Evolutionary conservation across 2,888 invertebrate genomes (phyloP).

Genomic region (Spodoptera picta): DNA sequence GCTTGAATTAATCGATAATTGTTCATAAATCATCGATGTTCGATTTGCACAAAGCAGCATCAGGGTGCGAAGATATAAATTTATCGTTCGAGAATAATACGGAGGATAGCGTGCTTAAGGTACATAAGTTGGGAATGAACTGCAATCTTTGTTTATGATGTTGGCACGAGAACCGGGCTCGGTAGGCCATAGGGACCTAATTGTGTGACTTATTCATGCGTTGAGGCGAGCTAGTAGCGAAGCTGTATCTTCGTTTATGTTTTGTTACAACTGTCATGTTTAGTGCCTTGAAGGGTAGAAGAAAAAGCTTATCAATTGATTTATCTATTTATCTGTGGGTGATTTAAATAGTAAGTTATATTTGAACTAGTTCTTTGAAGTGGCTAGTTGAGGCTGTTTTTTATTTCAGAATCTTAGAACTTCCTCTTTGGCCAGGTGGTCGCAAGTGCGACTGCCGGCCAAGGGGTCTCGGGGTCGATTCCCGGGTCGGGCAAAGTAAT

Average conservation of each 20-base stretch:
- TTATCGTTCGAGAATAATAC: constrained; percentile 80
- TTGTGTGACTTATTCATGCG: constrained; percentile 75
- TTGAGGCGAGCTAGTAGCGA: constrained; percentile 37
- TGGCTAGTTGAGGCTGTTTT: too few species aligned
- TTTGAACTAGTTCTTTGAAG: too few species aligned
- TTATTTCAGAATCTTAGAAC: too few species aligned
- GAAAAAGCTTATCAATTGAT: constrained; percentile 6
- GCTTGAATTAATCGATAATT: constrained; percentile 89
- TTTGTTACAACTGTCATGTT: constrained; percentile 36
- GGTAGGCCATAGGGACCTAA: constrained; percentile 71
- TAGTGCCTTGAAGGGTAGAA: constrained; percentile 9
- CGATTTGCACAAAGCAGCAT: constrained; percentile 86
- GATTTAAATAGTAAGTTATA: too few species aligned
- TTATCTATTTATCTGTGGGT: too few species aligned
- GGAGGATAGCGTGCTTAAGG: constrained; percentile 81
- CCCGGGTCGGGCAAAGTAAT: too few species aligned
- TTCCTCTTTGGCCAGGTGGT: too few species aligned
- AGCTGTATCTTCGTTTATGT: constrained; percentile 35
- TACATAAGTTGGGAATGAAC: constrained; percentile 78
- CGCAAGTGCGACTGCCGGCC: too few species aligned
- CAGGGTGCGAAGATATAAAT: constrained; percentile 87
- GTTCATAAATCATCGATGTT: constrained; percentile 88
- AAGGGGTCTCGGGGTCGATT: too few species aligned
- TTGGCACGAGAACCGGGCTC: constrained; percentile 57
- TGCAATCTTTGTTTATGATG: constrained; percentile 83